A percentile compares a stretch with the other conserved stretches of the same genome.
Evolutionary conservation across 2,888 invertebrate genomes (phyloP).

Genomic region (Leptopterna dolabrata): DNA sequence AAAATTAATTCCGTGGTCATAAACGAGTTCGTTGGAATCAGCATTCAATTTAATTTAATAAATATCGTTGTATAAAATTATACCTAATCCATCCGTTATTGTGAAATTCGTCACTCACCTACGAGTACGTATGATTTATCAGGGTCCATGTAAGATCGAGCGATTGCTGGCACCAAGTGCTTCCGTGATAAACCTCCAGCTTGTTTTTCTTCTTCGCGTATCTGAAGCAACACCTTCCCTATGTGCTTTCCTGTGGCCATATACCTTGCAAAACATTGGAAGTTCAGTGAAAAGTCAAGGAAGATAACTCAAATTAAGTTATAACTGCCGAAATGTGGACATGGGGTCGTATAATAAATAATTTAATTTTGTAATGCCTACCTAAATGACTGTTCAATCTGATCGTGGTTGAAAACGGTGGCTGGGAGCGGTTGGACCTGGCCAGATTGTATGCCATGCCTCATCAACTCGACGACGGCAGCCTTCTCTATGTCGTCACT

Average conservation of each 20-base stretch:
- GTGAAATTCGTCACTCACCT: conserved; percentile 68
- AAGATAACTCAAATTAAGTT: too few relatives aligned
- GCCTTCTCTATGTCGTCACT: conserved; percentile 75
- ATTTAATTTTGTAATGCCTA: conserved; percentile 61
- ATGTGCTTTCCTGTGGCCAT: conserved; percentile 99
- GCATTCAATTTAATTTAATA: too few relatives aligned
- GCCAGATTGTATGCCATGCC: conserved; percentile 86
- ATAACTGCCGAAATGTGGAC: too few relatives aligned
- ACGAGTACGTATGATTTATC: conserved; percentile 81
- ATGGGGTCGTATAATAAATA: too few relatives aligned
- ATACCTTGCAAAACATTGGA: conserved; percentile 67
- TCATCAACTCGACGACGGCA: conserved; percentile 81
- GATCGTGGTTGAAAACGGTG: conserved; percentile 85
- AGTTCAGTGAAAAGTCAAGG: too few relatives aligned
- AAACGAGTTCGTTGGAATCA: too few relatives aligned
- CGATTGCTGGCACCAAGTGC: conserved; percentile 81
- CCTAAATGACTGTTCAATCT: conserved; percentile 93
- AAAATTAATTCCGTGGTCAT: not conserved
- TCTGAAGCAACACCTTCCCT: conserved; percentile 93
- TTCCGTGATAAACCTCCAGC: conserved; percentile 67
- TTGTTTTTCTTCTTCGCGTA: conserved; percentile 82
- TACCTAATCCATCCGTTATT: not conserved
- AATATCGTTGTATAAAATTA: too few relatives aligned
- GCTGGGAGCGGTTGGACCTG: conserved; percentile 90
- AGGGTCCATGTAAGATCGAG: conserved; percentile 86